A percentile compares a stretch with the other conserved stretches of the same genome.
phyloP scores from a whole-genome alignment of 2,113 vertebrate species.

The Thunnus maccoyii region DNA sequence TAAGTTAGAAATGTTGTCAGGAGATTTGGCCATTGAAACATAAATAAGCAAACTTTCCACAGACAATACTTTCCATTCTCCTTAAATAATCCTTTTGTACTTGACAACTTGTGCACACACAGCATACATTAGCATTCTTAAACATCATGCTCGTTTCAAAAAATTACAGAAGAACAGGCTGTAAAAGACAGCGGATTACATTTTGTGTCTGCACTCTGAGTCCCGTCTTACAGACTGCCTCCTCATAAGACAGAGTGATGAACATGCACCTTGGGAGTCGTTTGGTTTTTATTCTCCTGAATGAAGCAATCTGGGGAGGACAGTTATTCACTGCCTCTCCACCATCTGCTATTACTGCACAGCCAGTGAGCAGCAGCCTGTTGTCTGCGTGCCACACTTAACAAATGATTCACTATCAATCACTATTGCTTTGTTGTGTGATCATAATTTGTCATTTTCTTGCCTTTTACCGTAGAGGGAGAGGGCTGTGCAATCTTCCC shows the following conservation, averaged over 20 bases:
- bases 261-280: conserved; percentile 67
- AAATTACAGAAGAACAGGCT: conserved; percentile 13
- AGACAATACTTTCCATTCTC: background rate
- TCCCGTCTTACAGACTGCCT: conserved; percentile 19
- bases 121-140: conserved; percentile 32
- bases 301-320: conserved; percentile 52
- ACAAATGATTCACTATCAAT: conserved; percentile 61
- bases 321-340: conserved; percentile 61
- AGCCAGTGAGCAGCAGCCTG: conserved; percentile 43
- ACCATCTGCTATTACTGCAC: conserved; percentile 60
- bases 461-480: background rate
- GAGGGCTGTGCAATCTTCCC: background rate
- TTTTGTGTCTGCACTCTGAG: conserved; percentile 50
- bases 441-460: conserved; percentile 23
- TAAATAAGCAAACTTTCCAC: background rate
- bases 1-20: background rate
- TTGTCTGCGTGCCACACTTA: conserved; percentile 43
- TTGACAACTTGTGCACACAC: background rate
- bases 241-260: conserved; percentile 62
- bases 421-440: conserved; percentile 18
- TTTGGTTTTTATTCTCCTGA: conserved; percentile 69
- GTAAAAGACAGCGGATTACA: conserved; percentile 31
- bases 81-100: conserved; percentile 5
- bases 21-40: background rate
- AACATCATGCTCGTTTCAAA: conserved; percentile 3